Percentiles rank a stretch among this genome's conserved stretches.
These are phyloP conservation scores for Podilymbus podiceps DNA, from an alignment of 2,113 vertebrate species.

Conservation along the genomic window DNA sequence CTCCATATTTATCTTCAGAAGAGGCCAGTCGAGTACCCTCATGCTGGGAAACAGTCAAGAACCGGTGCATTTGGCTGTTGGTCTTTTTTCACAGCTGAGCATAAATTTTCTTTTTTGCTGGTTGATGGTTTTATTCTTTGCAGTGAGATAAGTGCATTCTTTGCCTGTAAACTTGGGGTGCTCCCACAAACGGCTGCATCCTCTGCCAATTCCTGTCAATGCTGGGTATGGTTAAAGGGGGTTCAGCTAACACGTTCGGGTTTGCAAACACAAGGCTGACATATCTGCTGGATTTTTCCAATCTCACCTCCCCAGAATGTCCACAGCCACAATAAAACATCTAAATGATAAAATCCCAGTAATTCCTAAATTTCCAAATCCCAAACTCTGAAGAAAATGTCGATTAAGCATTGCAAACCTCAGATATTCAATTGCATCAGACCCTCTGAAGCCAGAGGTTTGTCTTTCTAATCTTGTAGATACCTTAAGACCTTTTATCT, in stretches of 20 bases:
- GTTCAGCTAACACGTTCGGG: fast-evolving
- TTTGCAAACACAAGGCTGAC: background rate
- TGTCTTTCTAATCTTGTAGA: background rate
- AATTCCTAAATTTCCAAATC: background rate
- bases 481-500: background rate
- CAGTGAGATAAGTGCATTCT: background rate
- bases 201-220: background rate
- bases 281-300: background rate
- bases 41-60: background rate
- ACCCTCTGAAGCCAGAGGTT: background rate
- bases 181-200: background rate
- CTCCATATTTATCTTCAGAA: constrained; percentile 2
- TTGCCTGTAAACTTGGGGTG: background rate
- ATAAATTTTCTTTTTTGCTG: background rate
- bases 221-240: background rate
- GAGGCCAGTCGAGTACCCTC: background rate
- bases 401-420: background rate
- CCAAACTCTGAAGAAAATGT: background rate
- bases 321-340: background rate
- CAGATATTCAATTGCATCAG: background rate
- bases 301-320: background rate
- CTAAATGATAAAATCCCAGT: background rate
- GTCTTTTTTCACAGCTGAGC: background rate
- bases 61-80: background rate
- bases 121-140: background rate